Percentiles rank a stretch among this genome's conserved stretches.
phyloP scores from a whole-genome alignment of 2,797 vertebrate species.

The Oophaga sylvatica region DNA sequence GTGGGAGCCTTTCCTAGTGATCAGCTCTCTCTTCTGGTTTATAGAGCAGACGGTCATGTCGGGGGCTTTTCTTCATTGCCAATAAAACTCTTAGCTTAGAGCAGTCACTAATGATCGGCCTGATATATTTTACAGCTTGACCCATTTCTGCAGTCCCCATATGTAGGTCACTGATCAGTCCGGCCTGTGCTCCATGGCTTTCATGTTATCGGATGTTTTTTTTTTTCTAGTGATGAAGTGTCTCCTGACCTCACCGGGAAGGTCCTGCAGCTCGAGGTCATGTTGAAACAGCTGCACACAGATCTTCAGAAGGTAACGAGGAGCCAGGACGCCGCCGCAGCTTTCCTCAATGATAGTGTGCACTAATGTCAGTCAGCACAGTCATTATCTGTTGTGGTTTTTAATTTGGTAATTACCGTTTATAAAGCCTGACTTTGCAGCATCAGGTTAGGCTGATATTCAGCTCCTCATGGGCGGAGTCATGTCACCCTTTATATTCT shows the following conservation, averaged over 20 bases:
- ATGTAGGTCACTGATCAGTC: not conserved
- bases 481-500: not conserved
- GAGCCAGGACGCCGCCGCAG: not conserved
- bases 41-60: no score
- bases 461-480: not conserved
- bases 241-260: slow-evolving; percentile 83
- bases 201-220: not conserved
- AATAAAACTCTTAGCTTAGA: not conserved
- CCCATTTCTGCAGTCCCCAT: not conserved
- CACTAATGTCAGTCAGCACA: not conserved
- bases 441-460: not conserved
- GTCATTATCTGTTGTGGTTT: not conserved
- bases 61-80: not conserved
- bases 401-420: not conserved
- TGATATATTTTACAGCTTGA: not conserved
- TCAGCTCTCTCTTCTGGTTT: no score
- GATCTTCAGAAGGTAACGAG: slow-evolving; percentile 85
- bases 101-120: not conserved
- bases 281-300: slow-evolving; percentile 88
- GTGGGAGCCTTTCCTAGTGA: no score
- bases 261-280: slow-evolving; percentile 87
- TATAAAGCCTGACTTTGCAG: not conserved
- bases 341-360: not conserved
- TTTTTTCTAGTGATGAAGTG: slow-evolving; percentile 76
- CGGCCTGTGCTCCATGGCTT: not conserved